These are phyloP conservation scores for Epinephelus cyanopodus DNA, from an alignment of 2,113 vertebrate genomes.

Conservation along the genomic window DNA sequence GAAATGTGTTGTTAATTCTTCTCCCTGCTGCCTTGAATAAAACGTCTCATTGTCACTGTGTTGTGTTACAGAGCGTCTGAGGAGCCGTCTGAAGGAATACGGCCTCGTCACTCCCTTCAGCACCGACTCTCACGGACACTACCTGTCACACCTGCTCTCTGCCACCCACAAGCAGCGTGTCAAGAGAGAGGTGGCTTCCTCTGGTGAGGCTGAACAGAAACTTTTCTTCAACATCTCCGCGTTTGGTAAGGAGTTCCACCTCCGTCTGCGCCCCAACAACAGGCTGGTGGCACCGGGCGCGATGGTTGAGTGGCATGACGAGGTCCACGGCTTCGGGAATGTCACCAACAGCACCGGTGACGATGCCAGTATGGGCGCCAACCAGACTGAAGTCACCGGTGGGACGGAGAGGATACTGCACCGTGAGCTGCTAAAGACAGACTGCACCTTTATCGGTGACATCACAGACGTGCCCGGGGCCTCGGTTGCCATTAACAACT, in stretches of 20 bases:
- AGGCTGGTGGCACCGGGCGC: constrained; percentile 90
- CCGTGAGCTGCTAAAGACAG: constrained; percentile 89
- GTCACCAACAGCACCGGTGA: constrained; percentile 24
- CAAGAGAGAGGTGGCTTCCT: constrained; percentile 80
- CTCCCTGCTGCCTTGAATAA: no score
- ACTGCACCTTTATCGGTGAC: constrained; percentile 96
- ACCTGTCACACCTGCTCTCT: constrained; percentile 91
- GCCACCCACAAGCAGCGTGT: constrained; percentile 89
- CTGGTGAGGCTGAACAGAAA: constrained; percentile 56
- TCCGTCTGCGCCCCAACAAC: constrained; percentile 89
- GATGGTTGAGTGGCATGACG: constrained; percentile 92
- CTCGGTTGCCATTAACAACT: constrained; percentile 97
- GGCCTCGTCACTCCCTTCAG: constrained; percentile 93
- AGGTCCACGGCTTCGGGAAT: constrained; percentile 54
- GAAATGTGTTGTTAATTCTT: not conserved
- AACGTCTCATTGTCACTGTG: not conserved
- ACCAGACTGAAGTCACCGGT: constrained; percentile 28
- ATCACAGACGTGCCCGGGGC: constrained; percentile 92
- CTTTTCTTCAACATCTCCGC: constrained; percentile 95
- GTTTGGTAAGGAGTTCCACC: constrained; percentile 95
- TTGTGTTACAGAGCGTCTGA: constrained; percentile 80
- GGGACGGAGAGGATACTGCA: constrained; percentile 81
- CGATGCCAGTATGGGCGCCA: not conserved
- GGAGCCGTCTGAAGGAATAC: constrained; percentile 85
- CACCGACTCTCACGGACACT: constrained; percentile 91